Base-by-base conservation (phyloP, 2,888 invertebrate genomes). In the Lasioglossum leucozonium region DNA sequence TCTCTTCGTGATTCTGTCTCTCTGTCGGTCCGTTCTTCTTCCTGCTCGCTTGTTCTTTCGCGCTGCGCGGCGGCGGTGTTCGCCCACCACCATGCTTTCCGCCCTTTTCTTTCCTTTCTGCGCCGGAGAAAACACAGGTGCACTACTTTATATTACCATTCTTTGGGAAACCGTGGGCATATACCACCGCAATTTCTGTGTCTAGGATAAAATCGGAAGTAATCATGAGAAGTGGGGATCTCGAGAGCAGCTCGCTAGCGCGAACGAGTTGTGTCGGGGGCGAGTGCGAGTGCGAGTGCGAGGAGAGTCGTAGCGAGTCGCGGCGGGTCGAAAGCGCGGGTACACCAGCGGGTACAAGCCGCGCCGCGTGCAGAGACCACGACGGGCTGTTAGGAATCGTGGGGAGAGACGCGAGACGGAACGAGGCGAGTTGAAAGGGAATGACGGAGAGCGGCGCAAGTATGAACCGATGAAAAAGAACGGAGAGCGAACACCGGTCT, bases 191-290 rank as follows among this genome's bases (percentile, higher is more conserved):
- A 90, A 90, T 92, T 90, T 89, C 85, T 87, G 86, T 79, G 85
- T 87, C 85, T 86, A 86, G 87, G 89, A 86, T 90, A 92, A 93
- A 92, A 93, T 94, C 91, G 93, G 91, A 93, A 94, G 94, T 94
- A 94, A 94, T 94, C 92, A 93, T 85, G 91, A 92, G 91, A 93
- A 94, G 93, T 93, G 91, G 91, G 91, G 91, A 91, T 89, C 88
- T 84, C 79, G 76, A 26, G 44, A n/a, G 79, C 40, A n/a, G 79
- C 40, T 47, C 55, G 71, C 26, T 44, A 42, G 30, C 42, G 22
- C 47, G 55, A 37, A 47, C 65, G 34, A n/a, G 71, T 26, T 30
- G 34, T 2, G 34, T 34, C 34, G 34, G 51, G 22, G 4, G 10
- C 65, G 40, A 40, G 71, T 51, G 51, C 22, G 22, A 47, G 22